A percentile compares a stretch with the other conserved stretches of the same genome.
phyloP scores from a whole-genome alignment of 2,113 vertebrate species.

The Ciconia boyciana region DNA sequence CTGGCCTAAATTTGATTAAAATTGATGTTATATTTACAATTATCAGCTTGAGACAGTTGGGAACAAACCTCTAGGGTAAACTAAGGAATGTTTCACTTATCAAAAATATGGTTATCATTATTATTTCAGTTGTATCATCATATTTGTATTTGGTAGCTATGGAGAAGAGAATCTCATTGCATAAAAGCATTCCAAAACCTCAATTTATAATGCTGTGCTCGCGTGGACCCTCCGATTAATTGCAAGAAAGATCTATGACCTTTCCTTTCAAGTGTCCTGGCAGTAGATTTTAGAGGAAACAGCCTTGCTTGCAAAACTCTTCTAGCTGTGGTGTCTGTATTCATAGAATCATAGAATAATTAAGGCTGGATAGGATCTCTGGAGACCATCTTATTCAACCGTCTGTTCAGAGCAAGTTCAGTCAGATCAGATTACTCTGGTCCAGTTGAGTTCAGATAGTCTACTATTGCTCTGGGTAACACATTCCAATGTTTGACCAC shows the following conservation, averaged over 20 bases:
- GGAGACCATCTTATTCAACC: background rate
- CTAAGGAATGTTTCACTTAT: background rate
- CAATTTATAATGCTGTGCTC: background rate
- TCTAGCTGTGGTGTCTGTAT: background rate
- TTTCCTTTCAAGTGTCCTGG: background rate
- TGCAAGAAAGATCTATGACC: background rate
- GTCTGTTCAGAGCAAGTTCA: background rate
- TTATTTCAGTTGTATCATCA: background rate
- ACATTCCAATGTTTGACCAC: background rate
- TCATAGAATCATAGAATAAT: background rate
- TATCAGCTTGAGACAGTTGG: background rate
- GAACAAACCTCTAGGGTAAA: background rate
- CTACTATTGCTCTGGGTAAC: background rate
- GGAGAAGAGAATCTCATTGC: background rate
- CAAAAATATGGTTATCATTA: background rate
- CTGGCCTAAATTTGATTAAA: background rate
- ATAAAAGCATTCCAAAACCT: background rate
- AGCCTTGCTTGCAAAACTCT: background rate
- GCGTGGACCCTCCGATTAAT: background rate
- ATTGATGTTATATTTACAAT: background rate
- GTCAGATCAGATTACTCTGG: rapidly evolving
- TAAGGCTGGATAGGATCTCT: background rate
- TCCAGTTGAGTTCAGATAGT: background rate
- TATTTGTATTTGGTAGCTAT: constrained; percentile 1
- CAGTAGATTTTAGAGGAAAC: background rate